Base-by-base conservation (phyloP, 2,888 invertebrate species). In the Endotricha flammealis region DNA sequence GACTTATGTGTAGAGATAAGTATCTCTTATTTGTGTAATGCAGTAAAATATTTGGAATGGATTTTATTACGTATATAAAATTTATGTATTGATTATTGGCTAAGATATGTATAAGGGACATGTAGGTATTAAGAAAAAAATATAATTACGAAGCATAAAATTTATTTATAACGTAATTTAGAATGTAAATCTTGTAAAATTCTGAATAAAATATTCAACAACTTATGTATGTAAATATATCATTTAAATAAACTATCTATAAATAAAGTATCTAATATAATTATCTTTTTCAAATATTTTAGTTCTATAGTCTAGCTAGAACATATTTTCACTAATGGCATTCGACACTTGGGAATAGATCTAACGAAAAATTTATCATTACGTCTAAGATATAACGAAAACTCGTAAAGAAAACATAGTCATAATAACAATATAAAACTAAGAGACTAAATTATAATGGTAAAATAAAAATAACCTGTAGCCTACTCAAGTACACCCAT, bases 121-220 rank as follows among this genome's bases (percentile, higher is more conserved):
- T n/a, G 12, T 33, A 29, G 30, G 11, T 14, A 12, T 17, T 8
- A 24, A 38, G 38, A 35, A 48, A 54, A 39, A 41, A 34, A 35
- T 32, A 36, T 38, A 38, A 44, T 37, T 62, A 57, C 44, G 61
- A 82, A 82, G 82, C 79, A 73, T 64, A 67, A 64, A 34, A 61
- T 83, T 82, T 78, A 76, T 80, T 81, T 61, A 62, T 79, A 83
- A 83, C 82, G 72, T 82, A 76, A 70, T 67, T 76, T 69, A 78
- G 76, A 76, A 73, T 79, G 78, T 82, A 85, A 79, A 81, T 77
- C 68, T 78, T 83, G 78, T 81, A 83, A 82, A 83, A 73, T 75
- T 79, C 74, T 75, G 73, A 79, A 79, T 78, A 79, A 80, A 79
- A 75, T 74, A 71, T 75, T 66, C 64, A 82, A 82, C 81, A 81